Conservation (phyloP, 2,888 invertebrate genomes). For the Chrysotoxum bicinctum region DNA sequence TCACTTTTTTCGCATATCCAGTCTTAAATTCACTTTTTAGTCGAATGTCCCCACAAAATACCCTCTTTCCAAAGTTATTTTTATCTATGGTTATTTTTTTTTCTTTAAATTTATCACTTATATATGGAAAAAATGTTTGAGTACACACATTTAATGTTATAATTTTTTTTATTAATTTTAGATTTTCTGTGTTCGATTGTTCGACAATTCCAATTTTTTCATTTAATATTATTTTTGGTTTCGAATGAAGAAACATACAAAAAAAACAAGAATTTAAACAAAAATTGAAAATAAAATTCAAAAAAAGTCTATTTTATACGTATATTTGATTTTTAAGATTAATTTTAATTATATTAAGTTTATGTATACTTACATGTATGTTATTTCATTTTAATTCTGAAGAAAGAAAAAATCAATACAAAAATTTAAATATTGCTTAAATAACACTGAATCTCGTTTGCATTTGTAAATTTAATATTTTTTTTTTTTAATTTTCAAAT, state of each 20-base stretch:
- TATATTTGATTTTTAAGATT: conserved; percentile 73
- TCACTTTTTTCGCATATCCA: conserved; percentile 59
- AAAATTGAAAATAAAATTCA: not conserved
- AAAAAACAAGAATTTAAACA: conserved; percentile 5
- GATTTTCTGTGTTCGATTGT: conserved; percentile 76
- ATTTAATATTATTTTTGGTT: conserved; percentile 21
- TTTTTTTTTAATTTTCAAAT: conserved; percentile 31
- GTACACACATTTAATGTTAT: conserved; percentile 60
- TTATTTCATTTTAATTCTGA: conserved; percentile 55
- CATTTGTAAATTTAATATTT: conserved; percentile 50
- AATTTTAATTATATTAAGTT: conserved; percentile 58
- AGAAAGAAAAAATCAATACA: conserved; percentile 63
- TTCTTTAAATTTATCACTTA: conserved; percentile 49
- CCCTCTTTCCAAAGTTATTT: conserved; percentile 56
- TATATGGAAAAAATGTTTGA: conserved; percentile 51
- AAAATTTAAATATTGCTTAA: conserved; percentile 79
- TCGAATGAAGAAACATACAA: not conserved
- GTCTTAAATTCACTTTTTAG: conserved; percentile 68
- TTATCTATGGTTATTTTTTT: conserved; percentile 50
- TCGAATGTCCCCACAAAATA: conserved; percentile 71
- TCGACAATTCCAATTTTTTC: conserved; percentile 79
- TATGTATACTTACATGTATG: conserved; percentile 51
- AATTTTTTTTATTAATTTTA: conserved; percentile 38
- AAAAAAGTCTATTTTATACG: conserved; percentile 59
- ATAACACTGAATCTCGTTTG: conserved; percentile 77